Base-by-base conservation (phyloP, 2,113 vertebrate genomes). In the Pseudopipra pipra region DNA sequence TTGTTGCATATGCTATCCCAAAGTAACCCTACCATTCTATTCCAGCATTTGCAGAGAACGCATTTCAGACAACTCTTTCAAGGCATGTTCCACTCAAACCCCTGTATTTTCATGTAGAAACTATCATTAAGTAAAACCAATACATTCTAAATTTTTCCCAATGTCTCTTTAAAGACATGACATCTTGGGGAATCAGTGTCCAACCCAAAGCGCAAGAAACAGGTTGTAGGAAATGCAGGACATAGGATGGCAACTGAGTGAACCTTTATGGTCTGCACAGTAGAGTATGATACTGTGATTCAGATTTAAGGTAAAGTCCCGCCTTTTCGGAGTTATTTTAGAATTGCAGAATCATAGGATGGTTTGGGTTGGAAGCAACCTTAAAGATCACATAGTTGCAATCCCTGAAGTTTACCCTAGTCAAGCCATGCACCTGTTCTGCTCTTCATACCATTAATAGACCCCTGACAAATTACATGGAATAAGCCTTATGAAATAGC, bases 401-500 rank as follows among this genome's bases (percentile, higher is more conserved):
- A 17, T 5, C 2, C 12, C 21, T 19, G 41, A 63, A 63, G 35
- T 63, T 63, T 54, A 81, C 24, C 3, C 18, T 22, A 46, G 44
- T n/a, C 6, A 5, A 86, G 56, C 61, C 41, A 72, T 30, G 37
- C 39, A 79, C 18, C 67, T 71, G 52, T 54, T 83, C 46, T 62
- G 24, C 55, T 89, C 87, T 89, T 93, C 61, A 75, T 43, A 90
- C 11, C n/a, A 82, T 55, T 56, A 92, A 75, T 2, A 89, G 61
- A 74, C 24, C 28, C 23, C 62, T 89, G 58, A 81, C 8, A 85
- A 58, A 79, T 71, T 46, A 71, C 52, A 79, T 18, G 54, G 52
- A 85, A 90, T 9, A 56, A 49, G 25, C 70, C 62, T 81, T 89
- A 92, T 41, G 56, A 96, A 96, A 95, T 52, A 89, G 76, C 68